Evolutionary conservation across 2,888 invertebrate species (phyloP).

Genomic region (Drosophila cracens): DNA sequence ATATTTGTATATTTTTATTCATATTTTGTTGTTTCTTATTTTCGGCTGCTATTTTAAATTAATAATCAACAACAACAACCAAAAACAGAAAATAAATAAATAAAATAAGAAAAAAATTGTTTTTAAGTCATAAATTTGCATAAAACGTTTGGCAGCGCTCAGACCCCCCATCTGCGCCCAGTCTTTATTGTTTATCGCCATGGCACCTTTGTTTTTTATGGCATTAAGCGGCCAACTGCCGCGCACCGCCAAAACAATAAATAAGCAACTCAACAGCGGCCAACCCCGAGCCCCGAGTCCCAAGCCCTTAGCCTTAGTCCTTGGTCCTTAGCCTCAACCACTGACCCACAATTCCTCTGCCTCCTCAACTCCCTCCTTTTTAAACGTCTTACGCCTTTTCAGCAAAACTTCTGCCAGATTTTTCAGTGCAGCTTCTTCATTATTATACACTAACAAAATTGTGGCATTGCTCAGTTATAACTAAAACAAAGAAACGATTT

Average conservation of each 20-base stretch:
- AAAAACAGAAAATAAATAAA: conserved; percentile 28
- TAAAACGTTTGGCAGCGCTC: conserved; percentile 55
- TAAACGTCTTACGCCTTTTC: conserved; percentile 72
- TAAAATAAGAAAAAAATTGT: conserved; percentile 31
- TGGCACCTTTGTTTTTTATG: conserved; percentile 79
- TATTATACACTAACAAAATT: conserved; percentile 42
- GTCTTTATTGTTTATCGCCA: conserved; percentile 71
- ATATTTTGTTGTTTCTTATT: conserved; percentile 7
- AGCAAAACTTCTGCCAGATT: conserved; percentile 67
- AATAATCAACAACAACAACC: conserved; percentile 52
- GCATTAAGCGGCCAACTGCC: conserved; percentile 76
- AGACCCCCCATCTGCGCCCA: background rate
- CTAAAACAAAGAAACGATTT: background rate
- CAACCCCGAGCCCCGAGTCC: background rate
- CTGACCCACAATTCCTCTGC: conserved; percentile 20
- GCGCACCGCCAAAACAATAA: conserved; percentile 75
- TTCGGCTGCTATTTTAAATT: conserved; percentile 40
- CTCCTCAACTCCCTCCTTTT: background rate
- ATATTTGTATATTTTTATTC: conserved; percentile 8
- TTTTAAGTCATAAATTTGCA: conserved; percentile 66
- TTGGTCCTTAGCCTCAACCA: conserved; percentile 16
- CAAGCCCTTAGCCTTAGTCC: background rate
- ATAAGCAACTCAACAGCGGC: conserved; percentile 57
- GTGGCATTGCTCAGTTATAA: conserved; percentile 1
- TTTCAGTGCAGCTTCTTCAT: conserved; percentile 66